phyloP scores from a whole-genome alignment of 2,888 invertebrate genomes.

The Amphimallon solstitiale region DNA sequence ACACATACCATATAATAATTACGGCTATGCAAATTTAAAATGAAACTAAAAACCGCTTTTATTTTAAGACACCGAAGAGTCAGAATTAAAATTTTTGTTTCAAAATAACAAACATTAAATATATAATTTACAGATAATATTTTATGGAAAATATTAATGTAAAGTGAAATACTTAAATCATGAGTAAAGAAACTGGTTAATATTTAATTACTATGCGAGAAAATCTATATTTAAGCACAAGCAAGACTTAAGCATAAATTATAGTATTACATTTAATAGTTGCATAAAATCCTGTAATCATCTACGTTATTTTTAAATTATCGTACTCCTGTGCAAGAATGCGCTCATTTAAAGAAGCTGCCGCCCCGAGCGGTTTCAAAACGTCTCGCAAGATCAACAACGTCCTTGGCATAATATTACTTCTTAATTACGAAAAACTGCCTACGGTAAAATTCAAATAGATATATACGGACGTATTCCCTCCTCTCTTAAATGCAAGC shows the following conservation, averaged over 20 bases:
- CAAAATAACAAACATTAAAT: too few species aligned
- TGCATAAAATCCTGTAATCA: constrained; percentile 20
- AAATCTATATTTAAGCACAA: constrained; percentile 10
- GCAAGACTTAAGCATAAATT: constrained; percentile 13
- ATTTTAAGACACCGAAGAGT: too few species aligned
- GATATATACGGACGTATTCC: constrained; percentile 18
- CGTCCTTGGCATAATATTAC: constrained; percentile 48
- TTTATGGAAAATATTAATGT: too few species aligned
- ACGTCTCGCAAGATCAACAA: constrained; percentile 35
- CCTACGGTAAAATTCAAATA: constrained; percentile 36
- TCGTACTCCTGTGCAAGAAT: constrained; percentile 12
- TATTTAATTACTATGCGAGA: constrained; percentile 2
- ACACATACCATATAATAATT: too few species aligned
- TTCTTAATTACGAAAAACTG: constrained; percentile 39
- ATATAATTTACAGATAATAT: too few species aligned
- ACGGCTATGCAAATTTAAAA: too few species aligned
- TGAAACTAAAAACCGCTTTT: too few species aligned
- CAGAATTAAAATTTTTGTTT: too few species aligned
- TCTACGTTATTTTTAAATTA: constrained; percentile 9
- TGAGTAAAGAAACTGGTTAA: background rate
- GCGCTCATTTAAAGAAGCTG: constrained; percentile 16
- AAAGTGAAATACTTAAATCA: too few species aligned
- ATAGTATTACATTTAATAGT: constrained; percentile 6
- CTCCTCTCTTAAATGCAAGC: constrained; percentile 8
- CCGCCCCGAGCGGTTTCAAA: constrained; percentile 23